A percentile compares a stretch with the other conserved stretches of the same genome.
Evolutionary conservation across 2,797 vertebrate species (phyloP).

Genomic region (Tapirus indicus): DNA sequence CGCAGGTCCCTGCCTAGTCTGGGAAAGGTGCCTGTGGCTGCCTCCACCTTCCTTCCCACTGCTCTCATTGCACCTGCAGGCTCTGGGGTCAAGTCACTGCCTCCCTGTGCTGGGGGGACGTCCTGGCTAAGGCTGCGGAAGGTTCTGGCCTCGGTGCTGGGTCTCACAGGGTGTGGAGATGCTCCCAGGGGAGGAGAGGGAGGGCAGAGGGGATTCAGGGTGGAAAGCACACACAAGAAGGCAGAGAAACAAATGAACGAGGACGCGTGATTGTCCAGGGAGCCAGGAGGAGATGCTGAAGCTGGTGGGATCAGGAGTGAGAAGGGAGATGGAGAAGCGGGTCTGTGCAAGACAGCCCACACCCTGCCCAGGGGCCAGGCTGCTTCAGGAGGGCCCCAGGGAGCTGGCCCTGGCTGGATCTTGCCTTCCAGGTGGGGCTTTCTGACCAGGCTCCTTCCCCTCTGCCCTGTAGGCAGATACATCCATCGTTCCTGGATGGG

Average conservation of each 20-base stretch:
- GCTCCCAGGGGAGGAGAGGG: not conserved
- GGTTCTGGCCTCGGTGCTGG: rapidly evolving
- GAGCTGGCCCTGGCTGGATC: not conserved
- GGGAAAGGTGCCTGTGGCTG: not conserved
- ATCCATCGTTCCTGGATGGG: not conserved
- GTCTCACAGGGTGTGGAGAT: rapidly evolving
- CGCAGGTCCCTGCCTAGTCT: not conserved
- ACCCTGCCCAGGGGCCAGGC: not conserved
- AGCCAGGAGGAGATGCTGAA: not conserved
- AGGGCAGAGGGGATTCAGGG: not conserved
- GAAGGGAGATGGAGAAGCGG: rapidly evolving
- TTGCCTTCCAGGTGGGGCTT: no score
- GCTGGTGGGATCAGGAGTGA: rapidly evolving
- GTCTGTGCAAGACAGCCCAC: rapidly evolving
- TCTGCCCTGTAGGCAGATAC: not conserved
- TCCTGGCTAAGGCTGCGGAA: not conserved
- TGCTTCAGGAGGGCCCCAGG: rapidly evolving
- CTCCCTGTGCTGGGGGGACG: not conserved
- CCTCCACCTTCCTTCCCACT: rapidly evolving
- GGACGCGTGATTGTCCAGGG: rapidly evolving
- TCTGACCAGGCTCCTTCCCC: not conserved
- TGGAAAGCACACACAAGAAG: rapidly evolving
- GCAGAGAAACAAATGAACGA: rapidly evolving
- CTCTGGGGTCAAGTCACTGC: not conserved
- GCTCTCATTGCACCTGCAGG: rapidly evolving